Base-by-base conservation (phyloP, 92 coral and sea anemone species). In the Paramuricea clavata region DNA sequence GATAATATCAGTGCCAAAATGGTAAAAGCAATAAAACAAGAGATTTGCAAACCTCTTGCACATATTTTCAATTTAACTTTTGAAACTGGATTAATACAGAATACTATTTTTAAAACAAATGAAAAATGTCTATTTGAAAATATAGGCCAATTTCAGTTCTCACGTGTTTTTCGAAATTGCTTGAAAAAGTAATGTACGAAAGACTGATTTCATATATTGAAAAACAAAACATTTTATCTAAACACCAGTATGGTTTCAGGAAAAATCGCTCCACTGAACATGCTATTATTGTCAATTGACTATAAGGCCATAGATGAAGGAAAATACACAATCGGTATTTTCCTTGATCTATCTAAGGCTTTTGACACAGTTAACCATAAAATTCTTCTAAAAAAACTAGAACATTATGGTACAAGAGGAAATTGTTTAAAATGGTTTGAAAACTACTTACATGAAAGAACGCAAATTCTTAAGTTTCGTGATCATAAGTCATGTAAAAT, bases 101-200 rank as follows among this genome's bases (percentile, higher is more conserved):
- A 77, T 26, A 28, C 59, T 2, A 27, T 76, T 1, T 62, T 34
- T 42, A 85, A 85, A 25, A 49, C 25, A 15, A 72, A 74, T n/a
- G 88, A 85, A 12, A 36, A 74, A 5, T 4, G 1, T 5, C 8
- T 41, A 6, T 35, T 60, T 64, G 9, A 62, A 17, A 64, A 64
- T 83, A 69, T 35, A 70, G 87, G 49, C 87, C 87, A 6, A 83
- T 68, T 2, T 81, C 89, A 3, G 78, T 86, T 62, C 69, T 86
- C 3, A 27, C 78, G 5, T n/a, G 76, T 64, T 86, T 86, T 9
- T 86, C 85, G 1, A 86, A 86, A 33, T 3, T 77, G 15, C 36
- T 86, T 39, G 87, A 86, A 41, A 41, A 28, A n/a, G 10, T 71
- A 0, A 23, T 83, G 67, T 83, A 50, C 26, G 35, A 49, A 16